phyloP scores from a whole-genome alignment of 2,113 vertebrate species.

The Vimba vimba region DNA sequence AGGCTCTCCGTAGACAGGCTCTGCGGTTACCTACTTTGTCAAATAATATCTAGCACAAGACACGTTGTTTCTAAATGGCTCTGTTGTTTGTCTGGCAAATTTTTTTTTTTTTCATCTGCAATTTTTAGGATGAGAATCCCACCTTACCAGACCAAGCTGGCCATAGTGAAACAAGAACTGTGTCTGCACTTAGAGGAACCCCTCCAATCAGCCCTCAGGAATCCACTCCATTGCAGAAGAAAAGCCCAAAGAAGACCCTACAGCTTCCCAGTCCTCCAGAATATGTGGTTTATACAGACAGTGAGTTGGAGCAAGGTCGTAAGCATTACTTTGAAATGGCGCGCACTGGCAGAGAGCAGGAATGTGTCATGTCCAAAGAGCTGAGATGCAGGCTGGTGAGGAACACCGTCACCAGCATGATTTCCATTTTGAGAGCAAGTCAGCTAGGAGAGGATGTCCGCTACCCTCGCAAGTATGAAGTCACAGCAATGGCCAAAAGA shows the following conservation, averaged over 20 bases:
- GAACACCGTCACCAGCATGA: constrained; percentile 50
- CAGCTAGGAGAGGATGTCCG: too few species aligned
- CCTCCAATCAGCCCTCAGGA: neutral
- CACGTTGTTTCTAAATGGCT: too few species aligned
- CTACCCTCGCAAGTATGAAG: too few species aligned
- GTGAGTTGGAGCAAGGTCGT: constrained; percentile 20
- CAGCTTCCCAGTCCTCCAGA: constrained; percentile 26
- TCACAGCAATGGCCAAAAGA: too few species aligned
- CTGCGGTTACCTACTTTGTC: too few species aligned
- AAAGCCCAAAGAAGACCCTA: constrained; percentile 2
- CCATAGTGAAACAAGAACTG: neutral
- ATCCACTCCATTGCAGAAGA: neutral
- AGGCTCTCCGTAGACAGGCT: too few species aligned
- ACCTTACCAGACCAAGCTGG: neutral
- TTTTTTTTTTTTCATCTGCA: too few species aligned
- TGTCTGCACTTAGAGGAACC: neutral
- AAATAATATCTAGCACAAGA: too few species aligned
- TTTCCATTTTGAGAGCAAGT: constrained; percentile 21
- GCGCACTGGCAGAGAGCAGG: constrained; percentile 9
- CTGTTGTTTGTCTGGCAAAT: too few species aligned
- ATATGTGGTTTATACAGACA: constrained; percentile 47
- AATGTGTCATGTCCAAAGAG: constrained; percentile 43
- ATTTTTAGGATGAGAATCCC: neutral
- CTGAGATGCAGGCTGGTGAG: constrained; percentile 45
- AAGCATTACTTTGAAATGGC: constrained; percentile 49